A percentile compares a stretch with the other conserved stretches of the same genome.
Evolutionary conservation across 2,797 vertebrate genomes (phyloP).

Genomic region (Simalia tracyae): DNA sequence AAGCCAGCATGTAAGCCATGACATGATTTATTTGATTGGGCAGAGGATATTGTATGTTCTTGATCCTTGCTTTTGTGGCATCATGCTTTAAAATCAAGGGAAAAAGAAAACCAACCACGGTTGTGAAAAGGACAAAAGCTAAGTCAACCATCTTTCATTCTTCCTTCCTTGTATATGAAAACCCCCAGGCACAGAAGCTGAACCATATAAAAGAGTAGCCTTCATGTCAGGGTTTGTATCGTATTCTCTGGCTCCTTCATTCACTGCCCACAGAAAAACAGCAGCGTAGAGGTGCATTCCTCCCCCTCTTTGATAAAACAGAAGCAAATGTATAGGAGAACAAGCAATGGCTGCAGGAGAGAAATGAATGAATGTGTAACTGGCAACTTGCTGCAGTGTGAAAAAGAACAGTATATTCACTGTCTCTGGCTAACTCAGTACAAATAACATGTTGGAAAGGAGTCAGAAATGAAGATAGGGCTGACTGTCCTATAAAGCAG

Average conservation of each 20-base stretch:
- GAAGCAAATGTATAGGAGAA: conserved; percentile 13
- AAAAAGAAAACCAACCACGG: neutral
- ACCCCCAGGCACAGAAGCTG: neutral
- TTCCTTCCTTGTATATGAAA: neutral
- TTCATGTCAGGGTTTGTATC: neutral
- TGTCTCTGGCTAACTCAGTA: conserved; percentile 5
- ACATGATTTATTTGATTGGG: neutral
- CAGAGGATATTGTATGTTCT: neutral
- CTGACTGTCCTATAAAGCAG: neutral
- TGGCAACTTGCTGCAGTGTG: conserved; percentile 33
- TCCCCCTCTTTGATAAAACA: conserved; percentile 29
- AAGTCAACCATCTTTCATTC: neutral
- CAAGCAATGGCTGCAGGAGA: conserved; percentile 13
- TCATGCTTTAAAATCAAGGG: neutral
- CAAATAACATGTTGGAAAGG: conserved; percentile 2
- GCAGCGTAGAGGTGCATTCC: neutral
- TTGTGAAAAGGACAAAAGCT: neutral
- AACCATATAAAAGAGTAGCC: neutral
- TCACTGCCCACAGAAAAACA: conserved; percentile 2
- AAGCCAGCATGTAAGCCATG: neutral
- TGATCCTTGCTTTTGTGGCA: neutral
- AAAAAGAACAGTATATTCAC: conserved; percentile 37
- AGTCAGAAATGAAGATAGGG: neutral
- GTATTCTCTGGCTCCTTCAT: neutral
- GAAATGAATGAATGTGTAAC: conserved; percentile 35